Evolutionary conservation across 2,888 invertebrate species (phyloP).

Genomic region (Agrotis segetum): DNA sequence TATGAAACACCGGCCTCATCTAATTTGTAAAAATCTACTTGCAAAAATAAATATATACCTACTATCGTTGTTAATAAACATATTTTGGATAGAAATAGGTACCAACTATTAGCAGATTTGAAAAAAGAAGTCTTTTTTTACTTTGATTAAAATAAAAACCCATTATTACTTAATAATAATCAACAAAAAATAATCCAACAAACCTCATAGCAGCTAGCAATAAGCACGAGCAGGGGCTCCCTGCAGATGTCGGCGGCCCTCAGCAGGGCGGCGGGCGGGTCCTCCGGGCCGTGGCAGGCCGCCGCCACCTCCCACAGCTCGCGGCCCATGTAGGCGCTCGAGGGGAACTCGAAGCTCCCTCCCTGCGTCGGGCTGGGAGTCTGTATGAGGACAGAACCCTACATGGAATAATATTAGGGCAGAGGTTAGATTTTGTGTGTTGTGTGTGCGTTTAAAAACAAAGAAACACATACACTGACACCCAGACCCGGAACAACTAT

Average conservation of each 20-base stretch:
- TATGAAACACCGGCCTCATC: too few species aligned
- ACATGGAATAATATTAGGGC: constrained; percentile 24
- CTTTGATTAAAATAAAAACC: not conserved
- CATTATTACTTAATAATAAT: not conserved
- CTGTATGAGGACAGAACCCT: constrained; percentile 61
- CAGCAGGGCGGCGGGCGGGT: constrained; percentile 92
- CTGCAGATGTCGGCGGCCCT: constrained; percentile 90
- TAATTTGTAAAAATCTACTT: too few species aligned
- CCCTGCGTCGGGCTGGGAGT: constrained; percentile 74
- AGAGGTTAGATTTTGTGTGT: too few species aligned
- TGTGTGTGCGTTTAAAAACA: too few species aligned
- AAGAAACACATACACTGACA: too few species aligned
- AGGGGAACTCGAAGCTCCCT: constrained; percentile 82
- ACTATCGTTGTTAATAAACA: too few species aligned
- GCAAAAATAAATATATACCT: too few species aligned
- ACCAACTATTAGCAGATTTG: too few species aligned
- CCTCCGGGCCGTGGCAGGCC: constrained; percentile 93
- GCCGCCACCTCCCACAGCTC: constrained; percentile 92
- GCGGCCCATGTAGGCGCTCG: constrained; percentile 82
- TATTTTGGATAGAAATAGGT: too few species aligned
- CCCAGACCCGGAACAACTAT: too few species aligned
- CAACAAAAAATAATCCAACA: not conserved
- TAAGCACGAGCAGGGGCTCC: constrained; percentile 92
- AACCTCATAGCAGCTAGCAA: constrained; percentile 94
- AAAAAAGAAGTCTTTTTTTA: too few species aligned